Percentiles rank a stretch among this genome's conserved stretches.
Evolutionary conservation across 92 coral and sea anemone genomes (phyloP).

Genomic region (Zoanthus sansibaricus): DNA sequence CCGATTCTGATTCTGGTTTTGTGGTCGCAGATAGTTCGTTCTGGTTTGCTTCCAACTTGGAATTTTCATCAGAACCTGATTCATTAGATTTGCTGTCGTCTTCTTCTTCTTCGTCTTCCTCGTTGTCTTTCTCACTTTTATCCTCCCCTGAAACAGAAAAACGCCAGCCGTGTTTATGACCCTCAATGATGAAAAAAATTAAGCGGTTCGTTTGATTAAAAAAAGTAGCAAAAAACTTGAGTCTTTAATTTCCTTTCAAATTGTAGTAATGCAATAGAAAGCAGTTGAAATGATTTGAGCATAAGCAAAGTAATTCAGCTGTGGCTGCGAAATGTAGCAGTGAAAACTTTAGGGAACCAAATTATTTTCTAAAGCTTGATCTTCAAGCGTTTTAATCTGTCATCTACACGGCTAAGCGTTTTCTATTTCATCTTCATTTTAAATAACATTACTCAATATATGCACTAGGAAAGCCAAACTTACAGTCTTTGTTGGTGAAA

Average conservation of each 20-base stretch:
- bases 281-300: no score
- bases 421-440: slow-evolving; percentile 20
- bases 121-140: background rate
- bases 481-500: background rate
- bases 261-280: background rate
- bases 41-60: background rate
- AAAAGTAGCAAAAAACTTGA: background rate
- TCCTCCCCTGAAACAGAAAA: slow-evolving; percentile 37
- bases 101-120: background rate
- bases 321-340: no score
- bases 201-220: background rate
- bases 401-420: slow-evolving; percentile 47
- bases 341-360: background rate
- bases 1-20: slow-evolving; percentile 22
- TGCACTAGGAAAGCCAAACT: background rate
- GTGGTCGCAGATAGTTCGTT: background rate
- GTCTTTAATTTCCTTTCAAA: background rate
- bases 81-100: slow-evolving; percentile 4
- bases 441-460: no score
- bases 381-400: background rate
- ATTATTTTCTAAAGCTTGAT: background rate
- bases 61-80: slow-evolving; percentile 16
- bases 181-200: background rate
- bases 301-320: no score
- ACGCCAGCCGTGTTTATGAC: slow-evolving; percentile 55